Base-by-base conservation (phyloP, 2,797 vertebrate genomes). In the Heteromormyrus szaboi region DNA sequence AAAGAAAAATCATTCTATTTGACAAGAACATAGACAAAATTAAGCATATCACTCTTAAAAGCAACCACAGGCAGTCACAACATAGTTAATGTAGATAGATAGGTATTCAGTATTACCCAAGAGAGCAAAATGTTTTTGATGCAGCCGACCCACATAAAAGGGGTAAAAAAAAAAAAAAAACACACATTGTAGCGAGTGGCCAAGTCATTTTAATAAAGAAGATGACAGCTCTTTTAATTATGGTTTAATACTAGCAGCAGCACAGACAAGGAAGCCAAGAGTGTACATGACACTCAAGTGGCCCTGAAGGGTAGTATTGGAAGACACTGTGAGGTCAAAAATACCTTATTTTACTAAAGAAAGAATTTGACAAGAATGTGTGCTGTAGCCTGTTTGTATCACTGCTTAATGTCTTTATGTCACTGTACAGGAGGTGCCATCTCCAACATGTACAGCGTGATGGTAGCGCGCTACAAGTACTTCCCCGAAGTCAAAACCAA, bases 381-480 rank as follows among this genome's bases (percentile, higher is more conserved):
- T 12, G 9, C 48, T 50, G 44, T 46, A 81, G 76, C 41, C 8
- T 81, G 41, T 81, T n/a, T 81, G 19, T 81, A 44, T 46, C 76
- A 46, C 76, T 81, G 76, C 44, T 19, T 81, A 1, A 81, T 22
- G 76, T 46, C 76, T 81, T 81, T 85, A n/a, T 4, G 65, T 65
- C 17, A 12, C 29, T 50, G 85, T 81, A 37, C 92, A 99, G 99
- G 99, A 79, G 99, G 98, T 85, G 98, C 98, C 0, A 98, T 99
- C 93, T 99, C 98, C 92, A 99, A 99, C 94, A 98, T 99, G 98
- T 99, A 99, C 95, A 98, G 98, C 87, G 97, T 99, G 93, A 99
- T 99, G 99, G 97, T 98, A 17, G 99, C 99, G 89, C 97, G 99
- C 48, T 99, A 99, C 93, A 99, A 99, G 92, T 98, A 97, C 93